Evolutionary conservation across 1,140 invertebrate genomes (phyloP).

Genomic region (Wasmannia auropunctata): DNA sequence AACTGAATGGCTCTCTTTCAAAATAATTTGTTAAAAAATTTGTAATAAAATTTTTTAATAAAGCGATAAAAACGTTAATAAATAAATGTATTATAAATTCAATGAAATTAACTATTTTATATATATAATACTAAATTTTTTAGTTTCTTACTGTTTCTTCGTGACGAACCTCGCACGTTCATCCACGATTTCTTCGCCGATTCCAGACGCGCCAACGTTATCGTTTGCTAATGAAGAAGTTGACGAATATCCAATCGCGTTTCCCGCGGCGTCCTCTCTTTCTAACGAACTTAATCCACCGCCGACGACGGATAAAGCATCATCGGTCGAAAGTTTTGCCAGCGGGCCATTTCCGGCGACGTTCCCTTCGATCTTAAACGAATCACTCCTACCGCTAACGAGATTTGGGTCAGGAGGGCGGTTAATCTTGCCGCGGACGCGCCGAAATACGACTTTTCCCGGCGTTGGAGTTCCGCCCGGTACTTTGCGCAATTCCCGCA

Average conservation of each 20-base stretch:
- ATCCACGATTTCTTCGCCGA: not conserved
- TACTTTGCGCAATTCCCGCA: constrained; percentile 25
- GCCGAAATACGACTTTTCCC: constrained; percentile 50
- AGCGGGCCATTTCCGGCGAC: not conserved
- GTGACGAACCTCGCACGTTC: not conserved
- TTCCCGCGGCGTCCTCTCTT: not conserved
- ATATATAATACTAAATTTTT: not conserved
- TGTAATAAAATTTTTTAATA: too few species aligned
- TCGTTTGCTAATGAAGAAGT: not conserved
- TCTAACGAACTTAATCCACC: not conserved
- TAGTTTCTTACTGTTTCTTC: not conserved
- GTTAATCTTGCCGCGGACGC: constrained; percentile 43
- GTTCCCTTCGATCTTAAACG: constrained; percentile 35
- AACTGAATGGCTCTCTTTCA: not conserved
- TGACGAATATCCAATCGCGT: not conserved
- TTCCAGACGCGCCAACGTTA: not conserved
- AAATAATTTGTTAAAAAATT: not conserved
- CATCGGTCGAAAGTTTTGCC: constrained; percentile 31
- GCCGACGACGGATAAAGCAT: not conserved
- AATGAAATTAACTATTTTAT: not conserved
- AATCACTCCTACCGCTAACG: constrained; percentile 6
- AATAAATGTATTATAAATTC: not conserved
- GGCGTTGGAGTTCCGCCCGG: constrained; percentile 1
- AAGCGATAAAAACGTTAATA: too few species aligned
- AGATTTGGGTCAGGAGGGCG: constrained; percentile 38